Evolutionary conservation across 2,113 vertebrate species (phyloP).

Genomic region (Laterallus jamaicensis): DNA sequence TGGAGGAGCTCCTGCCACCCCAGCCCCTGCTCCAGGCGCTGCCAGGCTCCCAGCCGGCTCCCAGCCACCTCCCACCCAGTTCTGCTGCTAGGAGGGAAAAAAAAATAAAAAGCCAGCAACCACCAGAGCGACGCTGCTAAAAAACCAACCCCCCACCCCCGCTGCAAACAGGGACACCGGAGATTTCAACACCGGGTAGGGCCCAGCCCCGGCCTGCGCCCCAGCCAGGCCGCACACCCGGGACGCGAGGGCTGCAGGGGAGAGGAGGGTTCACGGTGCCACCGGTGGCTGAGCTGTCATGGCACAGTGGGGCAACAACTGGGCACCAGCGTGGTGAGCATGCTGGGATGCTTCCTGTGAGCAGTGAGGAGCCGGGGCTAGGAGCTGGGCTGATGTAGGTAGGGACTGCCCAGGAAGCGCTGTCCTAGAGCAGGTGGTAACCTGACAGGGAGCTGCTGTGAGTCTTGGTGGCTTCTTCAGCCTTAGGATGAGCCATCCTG

Average conservation of each 20-base stretch:
- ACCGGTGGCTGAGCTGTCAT: not conserved
- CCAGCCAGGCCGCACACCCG: not conserved
- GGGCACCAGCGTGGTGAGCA: not conserved
- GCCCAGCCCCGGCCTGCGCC: not conserved
- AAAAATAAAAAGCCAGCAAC: too few species aligned
- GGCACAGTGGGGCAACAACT: not conserved
- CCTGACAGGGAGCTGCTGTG: not conserved
- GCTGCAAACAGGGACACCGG: not conserved
- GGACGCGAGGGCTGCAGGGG: not conserved
- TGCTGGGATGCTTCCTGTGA: not conserved
- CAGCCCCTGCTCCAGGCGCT: conserved; percentile 36
- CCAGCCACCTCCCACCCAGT: conserved; percentile 16
- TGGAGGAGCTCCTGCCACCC: not conserved
- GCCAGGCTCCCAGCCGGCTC: conserved; percentile 26
- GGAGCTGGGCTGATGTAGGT: not conserved
- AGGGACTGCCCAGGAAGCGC: not conserved
- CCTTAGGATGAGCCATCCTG: not conserved
- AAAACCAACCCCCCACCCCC: not conserved
- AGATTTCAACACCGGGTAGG: not conserved
- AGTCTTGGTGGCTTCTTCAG: not conserved
- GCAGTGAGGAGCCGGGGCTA: not conserved
- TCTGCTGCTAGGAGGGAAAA: not conserved
- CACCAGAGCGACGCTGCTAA: not conserved
- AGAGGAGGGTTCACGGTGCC: not conserved
- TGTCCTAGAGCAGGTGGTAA: accelerated